Evolutionary conservation across 2,888 invertebrate species (phyloP).

Genomic region (Heterodera filipjevi): DNA sequence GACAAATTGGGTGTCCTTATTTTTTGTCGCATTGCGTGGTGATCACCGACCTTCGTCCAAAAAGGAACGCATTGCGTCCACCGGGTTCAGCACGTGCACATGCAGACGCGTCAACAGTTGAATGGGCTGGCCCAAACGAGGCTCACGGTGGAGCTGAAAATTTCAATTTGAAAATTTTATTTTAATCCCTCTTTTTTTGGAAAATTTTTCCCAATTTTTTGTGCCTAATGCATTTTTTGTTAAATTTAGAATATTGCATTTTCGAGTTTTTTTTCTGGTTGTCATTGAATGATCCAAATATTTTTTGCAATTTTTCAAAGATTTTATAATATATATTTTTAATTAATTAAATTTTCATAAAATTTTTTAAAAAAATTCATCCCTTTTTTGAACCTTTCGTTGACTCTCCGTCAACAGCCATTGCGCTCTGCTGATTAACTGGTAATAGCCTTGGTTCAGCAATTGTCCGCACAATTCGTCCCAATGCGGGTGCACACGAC

Average conservation of each 20-base stretch:
- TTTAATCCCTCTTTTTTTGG: too few species aligned
- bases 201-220: too few species aligned
- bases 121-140: constrained; percentile 49
- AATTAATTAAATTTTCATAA: too few species aligned
- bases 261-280: too few species aligned
- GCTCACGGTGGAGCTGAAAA: constrained; percentile 35
- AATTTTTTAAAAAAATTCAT: too few species aligned
- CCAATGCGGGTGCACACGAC: constrained; percentile 56
- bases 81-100: constrained; percentile 62
- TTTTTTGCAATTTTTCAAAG: too few species aligned
- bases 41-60: constrained; percentile 64
- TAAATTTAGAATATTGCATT: too few species aligned
- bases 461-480: constrained; percentile 63
- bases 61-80: constrained; percentile 61
- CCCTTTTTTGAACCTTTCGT: constrained; percentile 29
- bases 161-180: not conserved
- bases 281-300: too few species aligned
- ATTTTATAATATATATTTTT: not conserved
- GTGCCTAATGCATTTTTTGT: too few species aligned
- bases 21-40: too few species aligned
- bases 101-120: constrained; percentile 57
- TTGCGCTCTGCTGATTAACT: constrained; percentile 49
- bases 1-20: not conserved
- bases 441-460: constrained; percentile 59
- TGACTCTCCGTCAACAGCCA: constrained; percentile 44